Evolutionary conservation across 2,888 invertebrate genomes (phyloP).

Genomic region (Unio pictorum): DNA sequence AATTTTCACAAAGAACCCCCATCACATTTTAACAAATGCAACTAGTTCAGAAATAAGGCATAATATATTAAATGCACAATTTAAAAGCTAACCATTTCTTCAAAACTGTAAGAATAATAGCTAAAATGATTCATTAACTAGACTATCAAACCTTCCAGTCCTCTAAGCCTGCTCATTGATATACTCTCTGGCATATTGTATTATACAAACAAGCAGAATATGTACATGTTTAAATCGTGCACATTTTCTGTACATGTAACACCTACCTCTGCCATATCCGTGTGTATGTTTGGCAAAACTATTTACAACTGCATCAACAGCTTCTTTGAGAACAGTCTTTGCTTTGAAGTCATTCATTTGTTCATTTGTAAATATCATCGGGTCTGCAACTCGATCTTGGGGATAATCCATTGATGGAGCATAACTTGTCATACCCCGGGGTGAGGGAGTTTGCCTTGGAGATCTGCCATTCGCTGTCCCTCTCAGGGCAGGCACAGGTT

Average conservation of each 20-base stretch:
- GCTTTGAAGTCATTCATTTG: constrained; percentile 59
- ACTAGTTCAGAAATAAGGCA: no score
- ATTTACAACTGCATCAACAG: constrained; percentile 83
- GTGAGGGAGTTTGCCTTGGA: constrained; percentile 11
- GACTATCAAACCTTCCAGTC: no score
- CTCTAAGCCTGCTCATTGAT: no score
- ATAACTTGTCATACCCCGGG: constrained; percentile 21
- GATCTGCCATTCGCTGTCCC: constrained; percentile 6
- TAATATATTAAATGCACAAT: no score
- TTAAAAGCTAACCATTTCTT: no score
- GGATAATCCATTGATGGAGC: constrained; percentile 27
- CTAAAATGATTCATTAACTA: no score
- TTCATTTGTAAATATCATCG: constrained; percentile 36
- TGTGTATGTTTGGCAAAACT: constrained; percentile 83
- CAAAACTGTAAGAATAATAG: no score
- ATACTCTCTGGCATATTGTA: neutral
- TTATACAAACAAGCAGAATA: constrained; percentile 11
- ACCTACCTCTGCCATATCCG: constrained; percentile 80
- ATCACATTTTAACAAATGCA: no score
- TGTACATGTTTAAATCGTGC: constrained; percentile 7
- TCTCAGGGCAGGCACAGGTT: constrained; percentile 36
- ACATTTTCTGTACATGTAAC: constrained; percentile 13
- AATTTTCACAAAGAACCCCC: no score
- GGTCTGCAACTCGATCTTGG: constrained; percentile 42
- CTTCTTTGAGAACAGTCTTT: constrained; percentile 76